These are phyloP conservation scores for Pipistrellus pipistrellus DNA, from an alignment of 2,797 vertebrate species.

Conservation along the genomic window DNA sequence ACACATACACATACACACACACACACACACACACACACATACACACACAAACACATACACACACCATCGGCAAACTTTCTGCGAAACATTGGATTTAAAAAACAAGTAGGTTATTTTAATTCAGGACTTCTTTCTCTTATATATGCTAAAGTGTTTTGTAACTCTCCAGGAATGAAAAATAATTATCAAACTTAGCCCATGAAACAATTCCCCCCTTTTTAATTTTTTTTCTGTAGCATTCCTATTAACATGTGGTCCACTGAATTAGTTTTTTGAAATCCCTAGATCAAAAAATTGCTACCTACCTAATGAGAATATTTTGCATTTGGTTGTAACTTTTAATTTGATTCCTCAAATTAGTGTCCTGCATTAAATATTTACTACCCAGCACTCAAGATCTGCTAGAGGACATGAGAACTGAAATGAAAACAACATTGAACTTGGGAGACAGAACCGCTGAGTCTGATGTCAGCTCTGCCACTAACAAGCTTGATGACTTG, in stretches of 20 bases:
- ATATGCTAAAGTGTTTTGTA: background rate
- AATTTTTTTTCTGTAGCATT: background rate
- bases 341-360: background rate
- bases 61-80: background rate
- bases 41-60: too few relatives aligned
- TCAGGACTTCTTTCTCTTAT: background rate
- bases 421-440: background rate
- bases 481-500: background rate
- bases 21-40: too few relatives aligned
- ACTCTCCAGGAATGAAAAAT: background rate
- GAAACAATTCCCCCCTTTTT: background rate
- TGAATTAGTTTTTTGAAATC: slow-evolving; percentile 15
- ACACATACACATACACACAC: background rate
- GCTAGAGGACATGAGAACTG: background rate
- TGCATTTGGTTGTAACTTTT: background rate
- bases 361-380: background rate
- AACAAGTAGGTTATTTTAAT: background rate
- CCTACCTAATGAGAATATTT: background rate
- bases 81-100: background rate
- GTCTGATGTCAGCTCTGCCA: background rate
- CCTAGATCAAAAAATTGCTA: background rate
- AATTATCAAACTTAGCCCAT: background rate
- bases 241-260: background rate
- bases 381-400: background rate
- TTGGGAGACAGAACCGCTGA: background rate